Percentiles rank a stretch among this genome's conserved stretches.
Conservation (phyloP, 2,888 invertebrate genomes). For the Cantharis flavilabris region DNA sequence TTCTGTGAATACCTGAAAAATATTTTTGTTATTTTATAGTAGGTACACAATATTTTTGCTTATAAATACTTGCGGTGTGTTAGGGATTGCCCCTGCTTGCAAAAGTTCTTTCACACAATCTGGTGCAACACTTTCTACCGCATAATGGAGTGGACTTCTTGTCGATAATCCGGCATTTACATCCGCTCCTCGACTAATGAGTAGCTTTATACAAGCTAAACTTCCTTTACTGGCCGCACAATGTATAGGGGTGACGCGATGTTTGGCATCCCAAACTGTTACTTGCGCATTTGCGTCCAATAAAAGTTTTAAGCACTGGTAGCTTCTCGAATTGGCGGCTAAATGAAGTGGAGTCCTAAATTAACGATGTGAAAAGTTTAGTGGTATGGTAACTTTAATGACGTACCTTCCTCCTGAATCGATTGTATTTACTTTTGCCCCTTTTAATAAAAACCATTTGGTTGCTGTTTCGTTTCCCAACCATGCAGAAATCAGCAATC, state of each 20-base stretch:
- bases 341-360: conserved; percentile 73
- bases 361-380: neutral
- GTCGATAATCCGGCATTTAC: conserved; percentile 72
- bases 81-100: conserved; percentile 78
- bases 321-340: conserved; percentile 76
- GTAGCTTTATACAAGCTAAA: conserved; percentile 63
- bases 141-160: conserved; percentile 81
- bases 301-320: conserved; percentile 71
- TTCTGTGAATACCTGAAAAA: conserved; percentile 74
- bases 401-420: conserved; percentile 72
- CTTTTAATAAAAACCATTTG: conserved; percentile 59
- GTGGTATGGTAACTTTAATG: neutral
- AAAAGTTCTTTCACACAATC: conserved; percentile 76
- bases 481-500: conserved; percentile 66
- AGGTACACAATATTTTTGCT: neutral
- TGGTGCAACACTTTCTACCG: conserved; percentile 75
- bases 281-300: conserved; percentile 69
- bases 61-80: conserved; percentile 72
- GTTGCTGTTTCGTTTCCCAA: conserved; percentile 62
- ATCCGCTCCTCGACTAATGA: conserved; percentile 76
- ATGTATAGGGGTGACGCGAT: conserved; percentile 74
- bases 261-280: conserved; percentile 72
- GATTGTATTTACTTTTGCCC: conserved; percentile 65
- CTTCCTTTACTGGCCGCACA: conserved; percentile 75
- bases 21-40: neutral